Base-by-base conservation (phyloP, 2,797 vertebrate species). In the Spondyliosoma cantharus region DNA sequence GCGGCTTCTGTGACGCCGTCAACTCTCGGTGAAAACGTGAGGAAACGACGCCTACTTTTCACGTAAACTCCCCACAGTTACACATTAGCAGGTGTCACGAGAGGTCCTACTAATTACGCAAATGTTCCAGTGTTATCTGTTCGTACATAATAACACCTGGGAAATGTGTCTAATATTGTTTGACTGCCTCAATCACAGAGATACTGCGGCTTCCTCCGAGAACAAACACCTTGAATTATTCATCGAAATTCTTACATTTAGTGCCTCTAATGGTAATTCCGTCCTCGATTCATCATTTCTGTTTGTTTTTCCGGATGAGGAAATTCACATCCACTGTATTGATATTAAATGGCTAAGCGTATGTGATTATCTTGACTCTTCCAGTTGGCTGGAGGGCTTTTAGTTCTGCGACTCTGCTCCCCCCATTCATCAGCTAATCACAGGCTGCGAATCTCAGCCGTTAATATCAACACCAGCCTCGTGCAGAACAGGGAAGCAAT, bases 351-450 rank as follows among this genome's bases (percentile, higher is more conserved):
- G 68, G 88, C 81, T 63, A 64, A 83, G 87, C 77, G 61, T 85
- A 70, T 86, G 82, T 71, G 87, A 93, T 93, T 89, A 91, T 91
- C 82, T 84, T 50, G 81, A 87, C 80, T 93, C 85, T 85, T 86
- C 82, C 83, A 87, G 87, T 85, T 86, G 78, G 89, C 89, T 88
- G 76, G 86, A 85, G 86, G 90, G 88, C 69, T 87, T 90, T 88
- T 89, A 84, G 90, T 78, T 91, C 76, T 84, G 86, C 87, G 8
- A 57, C 78, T 76, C 29, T 58, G 84, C 86, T 86, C 57, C 67
- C 67, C 37, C 63, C 82, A 87, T 91, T 92, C 89, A 91, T 93
- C 90, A 92, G 85, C 84, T 90, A 87, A 91, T 91, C 90, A 86
- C 83, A 52, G 80, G 79, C 78, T 84, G 76, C 74, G 82, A 88